Base-by-base conservation (phyloP, 2,797 vertebrate genomes). In the Alectoris magna region DNA sequence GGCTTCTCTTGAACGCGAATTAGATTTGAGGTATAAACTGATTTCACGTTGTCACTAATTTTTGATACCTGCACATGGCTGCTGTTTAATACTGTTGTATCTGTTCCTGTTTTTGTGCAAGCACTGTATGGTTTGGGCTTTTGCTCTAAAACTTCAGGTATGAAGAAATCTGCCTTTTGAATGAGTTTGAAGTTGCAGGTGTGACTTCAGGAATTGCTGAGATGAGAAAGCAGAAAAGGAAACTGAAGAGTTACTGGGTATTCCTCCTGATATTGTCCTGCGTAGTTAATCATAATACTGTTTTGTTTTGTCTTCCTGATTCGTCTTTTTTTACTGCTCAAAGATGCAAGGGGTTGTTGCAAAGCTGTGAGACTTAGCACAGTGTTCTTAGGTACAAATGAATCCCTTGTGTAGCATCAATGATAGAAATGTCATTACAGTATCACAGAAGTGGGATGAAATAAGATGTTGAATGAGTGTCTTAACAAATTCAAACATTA, bases 241-340 rank as follows among this genome's bases (percentile, higher is more conserved):
- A 67, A 14, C 22, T 55, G 2, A 10, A 43, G 2, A 5, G 4
- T 6, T 36, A 6, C 26, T 67, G 16, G 1, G 1, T 48, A 2
- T 69, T 78, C 71, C 6, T 41, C 5, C 5, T 59, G 16, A 15
- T n/a, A 41, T 23, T 72, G 22, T 15, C 4, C 4, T 58, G 19
- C 1, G 7, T 49, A 51, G 22, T 63, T 60, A 84, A 60, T n/a
- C 21, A 44, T 1, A 9, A 26, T 16, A 5, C 68, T 84, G 2
- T 3, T 24, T 4, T 3, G 34, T 13, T 8, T 63, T 58, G 23
- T 49, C 9, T 55, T 63, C 22, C 3, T 60, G 10, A 2, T 56
- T 63, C 49, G 4, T 43, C 4, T 59, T 10, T 46, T 2, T 23
- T 3, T 58, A 11, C 17, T 69, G 9, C 31, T 53, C 1, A 58